Conservation (phyloP, 2,797 vertebrate species). For the Platalea minor region DNA sequence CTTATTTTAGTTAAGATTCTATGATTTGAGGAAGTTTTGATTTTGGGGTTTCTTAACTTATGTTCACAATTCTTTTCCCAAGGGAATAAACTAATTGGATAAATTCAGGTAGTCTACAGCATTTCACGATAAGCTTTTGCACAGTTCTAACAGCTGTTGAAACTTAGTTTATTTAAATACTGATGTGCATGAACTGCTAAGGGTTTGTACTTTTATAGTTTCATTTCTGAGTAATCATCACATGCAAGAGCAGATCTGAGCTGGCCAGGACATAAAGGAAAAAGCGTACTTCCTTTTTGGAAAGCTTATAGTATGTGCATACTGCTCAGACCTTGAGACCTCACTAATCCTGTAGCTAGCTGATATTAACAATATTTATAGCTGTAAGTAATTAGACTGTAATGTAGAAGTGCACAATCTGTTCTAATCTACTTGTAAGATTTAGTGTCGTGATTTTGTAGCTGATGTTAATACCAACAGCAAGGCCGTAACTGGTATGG, state of each 20-base stretch:
- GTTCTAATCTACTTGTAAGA: not conserved
- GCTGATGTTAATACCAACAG: not conserved
- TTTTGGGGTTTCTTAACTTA: not conserved
- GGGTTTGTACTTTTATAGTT: not conserved
- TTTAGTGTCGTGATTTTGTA: not conserved
- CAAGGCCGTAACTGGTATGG: accelerated
- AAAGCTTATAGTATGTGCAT: not conserved
- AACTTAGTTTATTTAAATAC: not conserved
- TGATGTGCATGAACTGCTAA: not conserved
- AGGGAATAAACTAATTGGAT: not conserved
- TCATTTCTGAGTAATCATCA: not conserved
- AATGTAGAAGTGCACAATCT: not conserved
- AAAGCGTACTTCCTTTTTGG: not conserved
- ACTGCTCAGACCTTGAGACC: not conserved
- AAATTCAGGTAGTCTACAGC: not conserved
- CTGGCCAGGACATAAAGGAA: not conserved
- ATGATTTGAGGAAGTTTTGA: not conserved
- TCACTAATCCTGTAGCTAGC: not conserved
- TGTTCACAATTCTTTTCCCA: not conserved
- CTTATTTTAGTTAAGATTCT: not conserved
- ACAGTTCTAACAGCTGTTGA: not conserved
- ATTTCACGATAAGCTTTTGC: not conserved
- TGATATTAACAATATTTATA: accelerated
- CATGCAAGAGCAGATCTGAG: not conserved
- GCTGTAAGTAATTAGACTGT: not conserved